Conservation (phyloP, 2,888 invertebrate species). For the Spisula subtruncata region DNA sequence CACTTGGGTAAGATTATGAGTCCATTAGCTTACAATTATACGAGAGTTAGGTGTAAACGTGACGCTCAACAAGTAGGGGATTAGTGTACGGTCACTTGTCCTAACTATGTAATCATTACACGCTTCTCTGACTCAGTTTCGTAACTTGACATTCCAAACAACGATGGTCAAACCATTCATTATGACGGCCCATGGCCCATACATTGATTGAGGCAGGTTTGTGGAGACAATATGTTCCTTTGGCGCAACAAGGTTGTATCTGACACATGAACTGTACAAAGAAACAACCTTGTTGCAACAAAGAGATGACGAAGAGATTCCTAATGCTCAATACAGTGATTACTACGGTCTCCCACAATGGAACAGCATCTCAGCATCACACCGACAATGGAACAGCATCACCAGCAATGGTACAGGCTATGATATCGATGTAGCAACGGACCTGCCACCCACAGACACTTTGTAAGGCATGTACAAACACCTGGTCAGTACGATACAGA, state of each 20-base stretch:
- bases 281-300: no score
- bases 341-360: slow-evolving; percentile 18
- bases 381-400: no score
- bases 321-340: neutral
- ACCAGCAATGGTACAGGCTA: neutral
- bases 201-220: slow-evolving; percentile 13
- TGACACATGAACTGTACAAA: no score
- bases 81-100: slow-evolving; percentile 35
- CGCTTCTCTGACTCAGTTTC: neutral
- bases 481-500: slow-evolving; percentile 6
- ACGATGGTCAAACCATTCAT: slow-evolving; percentile 39
- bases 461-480: neutral
- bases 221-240: neutral
- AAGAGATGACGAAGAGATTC: no score
- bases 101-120: slow-evolving; percentile 29
- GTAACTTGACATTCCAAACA: slow-evolving; percentile 36
- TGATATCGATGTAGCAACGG: neutral
- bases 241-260: no score
- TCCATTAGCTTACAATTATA: slow-evolving; percentile 52
- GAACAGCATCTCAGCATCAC: neutral
- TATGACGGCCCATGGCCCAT: slow-evolving; percentile 14
- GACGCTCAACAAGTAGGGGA: slow-evolving; percentile 52
- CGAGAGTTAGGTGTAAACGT: slow-evolving; percentile 35
- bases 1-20: slow-evolving; percentile 50
- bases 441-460: neutral